A percentile compares a stretch with the other conserved stretches of the same genome.
Conservation (phyloP, 2,113 vertebrate genomes). For the Cacatua alba region DNA sequence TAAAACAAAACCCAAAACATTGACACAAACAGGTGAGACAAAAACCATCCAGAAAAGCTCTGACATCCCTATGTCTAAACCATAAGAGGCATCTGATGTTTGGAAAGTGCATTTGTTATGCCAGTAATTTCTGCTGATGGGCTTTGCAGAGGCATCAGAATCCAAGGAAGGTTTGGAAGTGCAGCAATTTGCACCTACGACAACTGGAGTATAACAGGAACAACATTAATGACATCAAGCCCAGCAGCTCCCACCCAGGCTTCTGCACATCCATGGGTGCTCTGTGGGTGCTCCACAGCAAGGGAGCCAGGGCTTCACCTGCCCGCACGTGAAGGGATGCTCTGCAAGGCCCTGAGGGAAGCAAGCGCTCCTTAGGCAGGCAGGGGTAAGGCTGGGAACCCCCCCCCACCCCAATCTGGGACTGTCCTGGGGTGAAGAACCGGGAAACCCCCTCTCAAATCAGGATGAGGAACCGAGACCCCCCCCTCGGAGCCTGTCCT, state of each 20-base stretch:
- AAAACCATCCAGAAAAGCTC: neutral
- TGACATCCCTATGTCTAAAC: neutral
- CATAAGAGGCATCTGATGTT: neutral
- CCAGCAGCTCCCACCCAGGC: neutral
- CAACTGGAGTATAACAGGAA: neutral
- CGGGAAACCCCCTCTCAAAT: accelerated
- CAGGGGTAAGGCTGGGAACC: neutral
- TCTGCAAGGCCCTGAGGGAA: neutral
- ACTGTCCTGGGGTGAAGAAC: neutral
- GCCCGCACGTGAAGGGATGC: neutral
- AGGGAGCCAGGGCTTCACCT: neutral
- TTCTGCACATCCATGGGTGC: accelerated
- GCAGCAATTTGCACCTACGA: neutral
- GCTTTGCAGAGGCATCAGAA: slow-evolving; percentile 7
- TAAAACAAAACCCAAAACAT: neutral
- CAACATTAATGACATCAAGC: neutral
- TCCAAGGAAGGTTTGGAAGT: neutral
- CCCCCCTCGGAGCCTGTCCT: no score
- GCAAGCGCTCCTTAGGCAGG: neutral
- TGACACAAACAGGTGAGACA: neutral
- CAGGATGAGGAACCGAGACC: accelerated
- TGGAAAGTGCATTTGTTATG: neutral
- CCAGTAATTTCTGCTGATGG: neutral
- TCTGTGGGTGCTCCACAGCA: neutral
- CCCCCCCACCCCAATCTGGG: accelerated